Conservation (phyloP, 2,113 vertebrate genomes). For the Etheostoma cragini region DNA sequence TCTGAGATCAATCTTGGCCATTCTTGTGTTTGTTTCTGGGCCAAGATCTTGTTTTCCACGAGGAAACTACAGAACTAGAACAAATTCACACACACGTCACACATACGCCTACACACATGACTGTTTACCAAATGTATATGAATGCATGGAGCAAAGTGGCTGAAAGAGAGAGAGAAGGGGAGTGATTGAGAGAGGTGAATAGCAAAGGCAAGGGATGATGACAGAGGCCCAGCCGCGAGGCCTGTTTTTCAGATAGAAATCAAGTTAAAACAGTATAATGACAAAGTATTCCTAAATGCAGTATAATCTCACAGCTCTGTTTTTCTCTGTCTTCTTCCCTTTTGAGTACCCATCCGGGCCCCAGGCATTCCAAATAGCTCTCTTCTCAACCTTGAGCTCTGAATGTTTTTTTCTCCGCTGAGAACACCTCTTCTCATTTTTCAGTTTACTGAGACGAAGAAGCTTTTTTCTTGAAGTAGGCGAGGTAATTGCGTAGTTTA, state of each 20-base stretch:
- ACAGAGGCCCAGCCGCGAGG: constrained; percentile 24
- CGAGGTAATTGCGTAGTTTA: constrained; percentile 50
- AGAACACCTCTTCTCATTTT: constrained; percentile 51
- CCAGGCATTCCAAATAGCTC: constrained; percentile 43
- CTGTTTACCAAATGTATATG: constrained; percentile 12
- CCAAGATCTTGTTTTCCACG: background rate
- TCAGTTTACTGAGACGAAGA: constrained; percentile 46
- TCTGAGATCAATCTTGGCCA: background rate
- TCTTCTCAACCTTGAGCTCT: constrained; percentile 44
- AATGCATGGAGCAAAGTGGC: background rate
- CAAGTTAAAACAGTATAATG: constrained; percentile 38
- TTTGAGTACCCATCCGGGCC: constrained; percentile 39
- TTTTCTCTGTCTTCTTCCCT: constrained; percentile 42
- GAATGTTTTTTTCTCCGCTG: constrained; percentile 23
- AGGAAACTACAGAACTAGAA: background rate
- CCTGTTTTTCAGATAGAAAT: constrained; percentile 47
- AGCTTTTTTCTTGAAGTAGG: constrained; percentile 47
- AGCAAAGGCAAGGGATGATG: constrained; percentile 30
- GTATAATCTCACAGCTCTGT: constrained; percentile 44
- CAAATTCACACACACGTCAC: background rate
- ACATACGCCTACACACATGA: background rate
- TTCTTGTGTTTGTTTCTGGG: background rate
- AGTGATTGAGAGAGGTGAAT: constrained; percentile 43
- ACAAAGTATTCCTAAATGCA: constrained; percentile 45
- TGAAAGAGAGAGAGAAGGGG: background rate